Conservation (phyloP, 2,113 vertebrate genomes). For the Phaethornis superciliosus region DNA sequence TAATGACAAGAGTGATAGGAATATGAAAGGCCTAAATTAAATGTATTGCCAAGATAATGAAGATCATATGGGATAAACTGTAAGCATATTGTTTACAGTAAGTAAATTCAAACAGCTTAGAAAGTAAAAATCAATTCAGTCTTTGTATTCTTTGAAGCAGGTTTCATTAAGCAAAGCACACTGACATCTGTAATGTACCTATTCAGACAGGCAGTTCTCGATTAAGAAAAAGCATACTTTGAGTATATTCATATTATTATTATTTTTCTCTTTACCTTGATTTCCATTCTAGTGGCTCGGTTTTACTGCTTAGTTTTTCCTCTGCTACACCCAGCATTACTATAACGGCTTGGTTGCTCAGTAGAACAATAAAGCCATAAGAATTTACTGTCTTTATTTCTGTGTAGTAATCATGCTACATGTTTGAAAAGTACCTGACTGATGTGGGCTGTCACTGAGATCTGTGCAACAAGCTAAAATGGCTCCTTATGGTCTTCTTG, state of each 20-base stretch:
- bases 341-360: neutral
- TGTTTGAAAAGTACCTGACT: neutral
- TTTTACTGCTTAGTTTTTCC: neutral
- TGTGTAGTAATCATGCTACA: rapidly evolving
- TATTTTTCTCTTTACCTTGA: neutral
- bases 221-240: neutral
- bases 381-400: neutral
- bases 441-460: neutral
- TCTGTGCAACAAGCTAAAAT: neutral
- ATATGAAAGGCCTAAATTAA: neutral
- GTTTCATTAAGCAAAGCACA: neutral
- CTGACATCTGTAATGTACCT: neutral
- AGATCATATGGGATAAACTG: neutral
- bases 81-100: neutral
- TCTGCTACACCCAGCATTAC: neutral
- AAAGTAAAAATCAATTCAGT: neutral
- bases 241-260: neutral
- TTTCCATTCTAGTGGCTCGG: neutral
- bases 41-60: neutral
- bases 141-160: neutral
- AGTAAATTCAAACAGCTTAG: neutral
- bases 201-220: neutral
- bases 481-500: neutral
- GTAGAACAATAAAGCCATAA: neutral
- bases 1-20: neutral